These are phyloP conservation scores for Andrena chrysosceles DNA, from an alignment of 2,888 invertebrate genomes.

Conservation along the genomic window DNA sequence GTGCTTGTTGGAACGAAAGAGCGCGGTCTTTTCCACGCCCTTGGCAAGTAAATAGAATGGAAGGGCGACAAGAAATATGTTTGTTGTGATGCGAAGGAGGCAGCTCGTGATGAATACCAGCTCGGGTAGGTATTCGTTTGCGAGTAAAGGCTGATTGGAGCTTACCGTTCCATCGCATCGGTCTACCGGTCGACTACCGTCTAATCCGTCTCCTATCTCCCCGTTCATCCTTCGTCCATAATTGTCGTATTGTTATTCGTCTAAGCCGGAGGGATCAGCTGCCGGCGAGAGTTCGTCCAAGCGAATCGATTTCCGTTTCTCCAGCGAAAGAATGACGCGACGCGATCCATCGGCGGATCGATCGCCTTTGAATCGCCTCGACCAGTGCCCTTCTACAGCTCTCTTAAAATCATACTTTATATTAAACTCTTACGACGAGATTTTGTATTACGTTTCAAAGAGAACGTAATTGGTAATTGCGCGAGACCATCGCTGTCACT, in stretches of 20 bases:
- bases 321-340: neutral
- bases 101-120: slow-evolving; percentile 76
- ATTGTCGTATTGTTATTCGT: slow-evolving; percentile 81
- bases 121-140: slow-evolving; percentile 50
- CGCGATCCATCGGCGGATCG: slow-evolving; percentile 16
- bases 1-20: neutral
- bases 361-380: neutral
- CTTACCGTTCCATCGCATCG: slow-evolving; percentile 64
- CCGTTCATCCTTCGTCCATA: slow-evolving; percentile 77
- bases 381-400: neutral
- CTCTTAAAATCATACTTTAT: neutral
- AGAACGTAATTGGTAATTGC: neutral
- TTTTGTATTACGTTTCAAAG: neutral
- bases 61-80: slow-evolving; percentile 29
- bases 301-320: slow-evolving; percentile 61
- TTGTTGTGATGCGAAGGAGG: slow-evolving; percentile 68
- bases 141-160: slow-evolving; percentile 74
- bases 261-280: slow-evolving; percentile 49
- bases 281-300: slow-evolving; percentile 55
- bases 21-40: slow-evolving; percentile 53
- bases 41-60: slow-evolving; percentile 38
- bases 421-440: neutral
- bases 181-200: slow-evolving; percentile 69
- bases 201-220: slow-evolving; percentile 81
- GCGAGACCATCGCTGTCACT: too few species aligned